Percentiles rank a stretch among this genome's conserved stretches.
These are phyloP conservation scores for Cotesia congregata DNA, from an alignment of 2,888 invertebrate species.

Conservation along the genomic window DNA sequence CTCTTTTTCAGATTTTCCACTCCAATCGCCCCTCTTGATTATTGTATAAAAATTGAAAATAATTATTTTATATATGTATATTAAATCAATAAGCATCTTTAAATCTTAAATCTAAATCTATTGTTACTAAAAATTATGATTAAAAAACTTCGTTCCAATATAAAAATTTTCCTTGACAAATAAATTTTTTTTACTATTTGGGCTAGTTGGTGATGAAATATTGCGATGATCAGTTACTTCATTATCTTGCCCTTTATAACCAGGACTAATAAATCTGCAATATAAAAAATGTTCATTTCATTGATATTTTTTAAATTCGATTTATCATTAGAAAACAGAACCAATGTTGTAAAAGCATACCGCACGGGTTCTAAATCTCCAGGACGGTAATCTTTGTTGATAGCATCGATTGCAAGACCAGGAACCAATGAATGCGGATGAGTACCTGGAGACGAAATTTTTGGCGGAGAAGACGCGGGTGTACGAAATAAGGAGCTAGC, in stretches of 20 bases:
- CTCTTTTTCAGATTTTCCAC: no score
- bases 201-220: slow-evolving; percentile 66
- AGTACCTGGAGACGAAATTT: slow-evolving; percentile 74
- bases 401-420: slow-evolving; percentile 56
- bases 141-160: no score
- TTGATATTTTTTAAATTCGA: background rate
- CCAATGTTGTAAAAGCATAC: background rate
- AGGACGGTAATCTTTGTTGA: slow-evolving; percentile 61
- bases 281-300: background rate
- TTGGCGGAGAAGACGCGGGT: slow-evolving; percentile 81
- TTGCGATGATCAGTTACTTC: slow-evolving; percentile 61
- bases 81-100: no score
- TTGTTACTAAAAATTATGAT: no score
- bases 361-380: slow-evolving; percentile 49
- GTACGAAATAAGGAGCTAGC: slow-evolving; percentile 82
- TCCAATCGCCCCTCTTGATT: no score
- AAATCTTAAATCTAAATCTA: no score
- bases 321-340: background rate
- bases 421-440: slow-evolving; percentile 57
- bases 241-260: slow-evolving; percentile 60
- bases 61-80: no score
- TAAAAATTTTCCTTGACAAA: no score
- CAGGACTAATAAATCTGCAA: slow-evolving; percentile 60
- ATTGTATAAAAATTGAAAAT: no score
- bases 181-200: slow-evolving; percentile 60